These are phyloP conservation scores for Nasonia giraulti DNA, from an alignment of 1,140 invertebrate species.

Conservation along the genomic window DNA sequence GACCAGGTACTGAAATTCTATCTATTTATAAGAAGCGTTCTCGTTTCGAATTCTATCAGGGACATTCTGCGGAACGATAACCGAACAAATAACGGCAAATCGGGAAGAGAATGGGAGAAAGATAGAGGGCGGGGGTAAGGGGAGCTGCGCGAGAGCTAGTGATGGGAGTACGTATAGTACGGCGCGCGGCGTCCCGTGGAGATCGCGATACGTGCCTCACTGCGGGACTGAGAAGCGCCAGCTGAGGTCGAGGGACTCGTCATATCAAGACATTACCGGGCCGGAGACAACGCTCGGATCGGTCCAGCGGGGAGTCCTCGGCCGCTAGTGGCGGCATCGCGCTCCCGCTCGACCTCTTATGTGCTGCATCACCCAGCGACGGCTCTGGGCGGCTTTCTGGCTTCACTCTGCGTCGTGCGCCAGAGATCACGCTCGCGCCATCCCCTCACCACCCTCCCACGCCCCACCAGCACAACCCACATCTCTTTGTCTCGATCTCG, in stretches of 20 bases:
- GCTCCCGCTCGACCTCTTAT: constrained; percentile 19
- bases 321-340: background rate
- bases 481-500: background rate
- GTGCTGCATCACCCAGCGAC: constrained; percentile 23
- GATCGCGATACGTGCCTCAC: constrained; percentile 14
- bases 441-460: background rate
- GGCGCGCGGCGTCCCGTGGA: background rate
- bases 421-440: background rate
- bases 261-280: constrained; percentile 22
- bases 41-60: background rate
- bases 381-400: background rate
- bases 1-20: background rate
- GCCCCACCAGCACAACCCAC: background rate
- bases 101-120: background rate
- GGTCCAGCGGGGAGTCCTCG: constrained; percentile 7
- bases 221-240: constrained; percentile 1
- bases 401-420: background rate
- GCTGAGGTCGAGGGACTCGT: constrained; percentile 16
- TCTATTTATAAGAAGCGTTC: background rate
- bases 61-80: background rate
- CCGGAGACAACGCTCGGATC: background rate
- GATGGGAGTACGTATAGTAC: background rate
- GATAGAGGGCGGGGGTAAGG: background rate
- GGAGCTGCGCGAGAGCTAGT: background rate
- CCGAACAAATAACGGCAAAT: constrained; percentile 6